These are phyloP conservation scores for Caradrina kadenii DNA, from an alignment of 2,888 invertebrate genomes.

Conservation along the genomic window DNA sequence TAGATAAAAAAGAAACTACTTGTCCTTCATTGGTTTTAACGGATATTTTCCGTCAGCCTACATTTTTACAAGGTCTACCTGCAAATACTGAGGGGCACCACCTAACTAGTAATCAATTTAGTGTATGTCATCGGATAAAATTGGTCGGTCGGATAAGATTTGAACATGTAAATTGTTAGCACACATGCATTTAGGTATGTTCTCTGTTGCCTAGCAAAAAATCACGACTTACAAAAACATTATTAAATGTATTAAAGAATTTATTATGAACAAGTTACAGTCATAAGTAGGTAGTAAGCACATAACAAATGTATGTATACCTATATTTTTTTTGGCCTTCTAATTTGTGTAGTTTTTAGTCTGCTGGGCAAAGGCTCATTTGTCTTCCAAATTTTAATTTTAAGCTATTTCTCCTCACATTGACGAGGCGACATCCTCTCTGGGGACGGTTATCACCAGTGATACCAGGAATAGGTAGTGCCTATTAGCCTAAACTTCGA, in stretches of 20 bases:
- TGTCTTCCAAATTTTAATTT: neutral
- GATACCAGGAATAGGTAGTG: no score
- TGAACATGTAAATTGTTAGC: neutral
- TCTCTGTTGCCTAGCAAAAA: conserved; percentile 5
- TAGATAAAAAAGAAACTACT: neutral
- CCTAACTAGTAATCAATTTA: conserved; percentile 1
- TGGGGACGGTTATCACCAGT: no score
- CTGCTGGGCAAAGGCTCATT: neutral
- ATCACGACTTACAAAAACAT: neutral
- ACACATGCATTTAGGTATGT: neutral
- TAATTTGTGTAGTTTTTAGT: neutral
- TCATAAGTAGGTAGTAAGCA: no score
- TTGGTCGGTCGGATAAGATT: neutral
- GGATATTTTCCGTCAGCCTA: neutral
- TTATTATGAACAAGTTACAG: no score
- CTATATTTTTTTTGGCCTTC: neutral
- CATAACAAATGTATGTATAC: no score
- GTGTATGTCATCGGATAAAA: conserved; percentile 4
- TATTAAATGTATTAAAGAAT: no score
- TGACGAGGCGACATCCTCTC: neutral
- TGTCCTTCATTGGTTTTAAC: neutral
- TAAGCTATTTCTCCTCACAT: neutral
- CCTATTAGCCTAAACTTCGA: no score
- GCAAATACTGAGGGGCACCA: neutral
- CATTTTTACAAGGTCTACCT: neutral